Evolutionary conservation across 1,140 invertebrate genomes (phyloP).

Genomic region (Anoplolepis gracilipes): DNA sequence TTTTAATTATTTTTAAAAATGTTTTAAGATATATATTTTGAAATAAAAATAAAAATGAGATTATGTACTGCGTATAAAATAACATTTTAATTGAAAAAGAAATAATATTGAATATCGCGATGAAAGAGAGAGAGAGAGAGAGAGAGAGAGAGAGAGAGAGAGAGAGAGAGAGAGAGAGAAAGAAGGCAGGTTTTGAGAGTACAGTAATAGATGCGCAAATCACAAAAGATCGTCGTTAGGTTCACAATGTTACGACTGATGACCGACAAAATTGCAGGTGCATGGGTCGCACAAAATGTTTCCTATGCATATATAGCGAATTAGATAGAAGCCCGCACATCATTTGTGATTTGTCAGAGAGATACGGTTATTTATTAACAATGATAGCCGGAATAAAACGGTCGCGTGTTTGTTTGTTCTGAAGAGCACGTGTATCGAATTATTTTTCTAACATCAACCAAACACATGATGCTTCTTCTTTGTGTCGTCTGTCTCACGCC

Average conservation of each 20-base stretch:
- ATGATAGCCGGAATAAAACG: conserved; percentile 36
- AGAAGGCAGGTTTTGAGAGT: neutral
- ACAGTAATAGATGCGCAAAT: conserved; percentile 37
- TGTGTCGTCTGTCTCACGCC: conserved; percentile 39
- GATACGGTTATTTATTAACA: conserved; percentile 46
- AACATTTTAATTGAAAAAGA: neutral
- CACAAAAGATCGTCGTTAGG: conserved; percentile 36
- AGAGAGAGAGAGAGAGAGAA: too few species aligned
- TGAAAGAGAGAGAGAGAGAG: too few species aligned
- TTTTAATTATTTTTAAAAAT: neutral
- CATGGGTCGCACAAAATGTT: conserved; percentile 16
- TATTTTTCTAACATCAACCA: conserved; percentile 37
- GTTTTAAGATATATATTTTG: neutral
- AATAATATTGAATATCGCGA: neutral
- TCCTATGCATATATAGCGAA: conserved; percentile 8
- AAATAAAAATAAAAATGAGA: neutral
- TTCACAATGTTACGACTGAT: conserved; percentile 44
- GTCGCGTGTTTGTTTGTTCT: conserved; percentile 54
- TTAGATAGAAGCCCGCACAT: conserved; percentile 41
- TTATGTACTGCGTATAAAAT: neutral
- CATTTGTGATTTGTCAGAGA: conserved; percentile 42
- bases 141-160: too few species aligned
- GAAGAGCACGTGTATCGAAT: conserved; percentile 37
- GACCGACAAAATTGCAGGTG: conserved; percentile 57
- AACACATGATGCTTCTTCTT: conserved; percentile 14